These are phyloP conservation scores for Sebastes hubbsi DNA, from an alignment of 2,797 vertebrate species.

Conservation along the genomic window DNA sequence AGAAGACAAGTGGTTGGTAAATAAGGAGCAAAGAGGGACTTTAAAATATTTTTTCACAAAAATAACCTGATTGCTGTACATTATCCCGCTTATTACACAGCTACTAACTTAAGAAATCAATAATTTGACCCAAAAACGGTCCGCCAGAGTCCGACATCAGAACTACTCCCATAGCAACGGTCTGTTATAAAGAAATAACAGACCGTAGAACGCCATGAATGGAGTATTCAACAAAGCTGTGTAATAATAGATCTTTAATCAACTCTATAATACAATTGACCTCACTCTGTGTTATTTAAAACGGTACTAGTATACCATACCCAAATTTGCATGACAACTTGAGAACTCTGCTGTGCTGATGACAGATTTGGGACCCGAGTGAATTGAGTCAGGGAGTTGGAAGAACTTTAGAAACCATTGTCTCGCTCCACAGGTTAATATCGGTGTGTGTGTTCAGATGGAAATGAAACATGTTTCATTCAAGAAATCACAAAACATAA, in stretches of 20 bases:
- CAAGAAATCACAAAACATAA: constrained; percentile 27
- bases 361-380: neutral
- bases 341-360: neutral
- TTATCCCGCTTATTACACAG: too few species aligned
- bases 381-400: neutral
- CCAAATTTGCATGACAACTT: neutral
- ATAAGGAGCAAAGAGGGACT: neutral
- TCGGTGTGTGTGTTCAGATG: too few species aligned
- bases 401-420: neutral
- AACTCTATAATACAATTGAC: neutral
- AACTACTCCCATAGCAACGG: too few species aligned
- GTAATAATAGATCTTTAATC: neutral
- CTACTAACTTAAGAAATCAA: too few species aligned
- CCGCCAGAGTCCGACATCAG: too few species aligned
- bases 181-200: too few species aligned
- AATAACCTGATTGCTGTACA: too few species aligned
- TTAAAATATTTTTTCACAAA: neutral
- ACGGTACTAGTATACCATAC: neutral
- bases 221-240: too few species aligned
- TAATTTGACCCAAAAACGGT: too few species aligned
- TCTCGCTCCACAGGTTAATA: neutral
- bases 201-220: too few species aligned
- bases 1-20: neutral
- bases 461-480: neutral
- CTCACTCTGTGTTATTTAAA: neutral